phyloP scores from a whole-genome alignment of 2,113 vertebrate species.

The Gila orcuttii region DNA sequence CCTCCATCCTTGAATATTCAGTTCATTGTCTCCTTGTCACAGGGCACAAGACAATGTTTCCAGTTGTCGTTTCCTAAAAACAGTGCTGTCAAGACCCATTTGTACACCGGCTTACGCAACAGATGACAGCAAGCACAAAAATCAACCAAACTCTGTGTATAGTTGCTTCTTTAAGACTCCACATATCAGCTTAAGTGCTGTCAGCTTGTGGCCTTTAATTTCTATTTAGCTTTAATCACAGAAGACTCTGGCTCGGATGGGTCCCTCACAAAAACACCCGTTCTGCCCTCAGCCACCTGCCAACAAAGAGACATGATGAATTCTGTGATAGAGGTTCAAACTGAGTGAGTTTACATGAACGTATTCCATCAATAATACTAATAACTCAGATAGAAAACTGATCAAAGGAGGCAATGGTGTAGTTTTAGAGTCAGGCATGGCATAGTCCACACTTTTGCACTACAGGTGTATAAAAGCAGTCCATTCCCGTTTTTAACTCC shows the following conservation, averaged over 20 bases:
- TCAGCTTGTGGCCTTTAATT: not conserved
- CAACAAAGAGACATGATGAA: not conserved
- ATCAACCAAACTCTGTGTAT: not conserved
- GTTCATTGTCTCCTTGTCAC: not conserved
- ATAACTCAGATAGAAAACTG: not conserved
- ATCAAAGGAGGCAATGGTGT: not conserved
- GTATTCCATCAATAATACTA: not conserved
- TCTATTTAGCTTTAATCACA: not conserved
- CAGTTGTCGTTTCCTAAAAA: not conserved
- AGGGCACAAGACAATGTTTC: not conserved
- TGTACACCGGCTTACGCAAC: not conserved
- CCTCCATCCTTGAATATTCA: not conserved
- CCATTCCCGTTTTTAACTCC: not conserved
- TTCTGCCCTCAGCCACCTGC: constrained; percentile 9
- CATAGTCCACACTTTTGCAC: constrained; percentile 13
- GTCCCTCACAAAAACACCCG: not conserved
- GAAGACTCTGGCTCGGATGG: not conserved
- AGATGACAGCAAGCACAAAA: not conserved
- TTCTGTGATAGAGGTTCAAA: not conserved
- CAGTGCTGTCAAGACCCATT: constrained; percentile 7
- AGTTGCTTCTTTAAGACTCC: constrained; percentile 1
- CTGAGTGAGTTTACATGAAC: not conserved
- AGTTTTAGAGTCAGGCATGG: not conserved
- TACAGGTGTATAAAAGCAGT: not conserved
- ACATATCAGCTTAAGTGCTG: not conserved